A percentile compares a stretch with the other conserved stretches of the same genome.
Evolutionary conservation across 2,888 invertebrate genomes (phyloP).

Genomic region (Lithosia quadra): DNA sequence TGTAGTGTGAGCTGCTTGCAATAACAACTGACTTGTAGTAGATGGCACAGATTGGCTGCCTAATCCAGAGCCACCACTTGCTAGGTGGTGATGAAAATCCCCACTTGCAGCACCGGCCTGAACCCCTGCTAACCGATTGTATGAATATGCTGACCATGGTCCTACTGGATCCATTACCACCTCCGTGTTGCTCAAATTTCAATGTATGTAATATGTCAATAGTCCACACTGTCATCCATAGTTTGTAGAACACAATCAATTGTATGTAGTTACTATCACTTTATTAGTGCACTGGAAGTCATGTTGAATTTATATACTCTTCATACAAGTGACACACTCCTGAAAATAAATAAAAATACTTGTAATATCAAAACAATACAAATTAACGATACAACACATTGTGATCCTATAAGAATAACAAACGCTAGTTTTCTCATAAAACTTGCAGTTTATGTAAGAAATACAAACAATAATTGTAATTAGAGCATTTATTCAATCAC

Average conservation of each 20-base stretch:
- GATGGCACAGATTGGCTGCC: conserved; percentile 87
- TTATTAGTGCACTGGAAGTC: conserved; percentile 72
- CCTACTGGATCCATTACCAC: conserved; percentile 95
- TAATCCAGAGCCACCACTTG: conserved; percentile 86
- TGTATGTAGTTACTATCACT: conserved; percentile 71
- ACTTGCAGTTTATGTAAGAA: neutral
- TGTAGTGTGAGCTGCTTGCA: conserved; percentile 89
- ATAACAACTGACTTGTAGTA: conserved; percentile 89
- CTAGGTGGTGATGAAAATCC: conserved; percentile 90
- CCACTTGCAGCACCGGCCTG: conserved; percentile 90
- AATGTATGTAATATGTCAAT: conserved; percentile 82
- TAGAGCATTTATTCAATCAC: conserved; percentile 13
- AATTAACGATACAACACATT: conserved; percentile 30
- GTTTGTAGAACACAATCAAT: conserved; percentile 74
- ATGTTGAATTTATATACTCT: conserved; percentile 69
- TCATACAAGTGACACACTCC: conserved; percentile 71
- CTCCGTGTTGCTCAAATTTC: conserved; percentile 80
- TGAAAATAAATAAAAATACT: conserved; percentile 76
- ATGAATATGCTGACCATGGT: conserved; percentile 95
- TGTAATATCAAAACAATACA: conserved; percentile 55
- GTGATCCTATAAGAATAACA: conserved; percentile 43
- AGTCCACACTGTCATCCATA: conserved; percentile 87
- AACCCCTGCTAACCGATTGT: conserved; percentile 92
- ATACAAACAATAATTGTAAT: conserved; percentile 4
- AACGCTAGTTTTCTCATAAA: conserved; percentile 5